Conservation (phyloP, 2,797 vertebrate genomes). For the Atherinosoma microstoma region DNA sequence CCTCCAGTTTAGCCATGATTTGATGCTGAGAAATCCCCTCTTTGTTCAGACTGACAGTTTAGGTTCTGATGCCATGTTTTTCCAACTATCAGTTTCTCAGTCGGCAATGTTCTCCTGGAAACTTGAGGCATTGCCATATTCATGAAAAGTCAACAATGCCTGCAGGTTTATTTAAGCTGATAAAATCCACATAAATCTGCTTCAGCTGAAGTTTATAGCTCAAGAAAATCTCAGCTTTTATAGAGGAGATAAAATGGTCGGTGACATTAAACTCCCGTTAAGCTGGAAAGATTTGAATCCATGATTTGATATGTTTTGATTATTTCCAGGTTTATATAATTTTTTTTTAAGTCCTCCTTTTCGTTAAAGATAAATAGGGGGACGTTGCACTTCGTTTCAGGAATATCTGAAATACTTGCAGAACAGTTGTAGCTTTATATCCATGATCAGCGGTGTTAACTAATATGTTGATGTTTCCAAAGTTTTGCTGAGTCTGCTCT, state of each 20-base stretch:
- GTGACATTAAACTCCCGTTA: background rate
- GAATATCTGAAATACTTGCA: background rate
- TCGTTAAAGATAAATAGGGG: too few species aligned
- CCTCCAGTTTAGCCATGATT: too few species aligned
- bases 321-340: background rate
- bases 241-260: background rate
- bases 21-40: too few species aligned
- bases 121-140: background rate
- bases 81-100: background rate
- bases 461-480: conserved; percentile 21
- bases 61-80: background rate
- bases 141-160: background rate
- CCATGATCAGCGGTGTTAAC: background rate
- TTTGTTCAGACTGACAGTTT: too few species aligned
- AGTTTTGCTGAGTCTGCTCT: conserved; percentile 34
- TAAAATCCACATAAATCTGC: too few species aligned
- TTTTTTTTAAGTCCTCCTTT: too few species aligned
- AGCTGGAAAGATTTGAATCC: background rate
- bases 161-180: background rate
- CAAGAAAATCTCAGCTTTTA: background rate
- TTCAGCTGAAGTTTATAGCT: too few species aligned
- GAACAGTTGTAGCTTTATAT: background rate
- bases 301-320: background rate
- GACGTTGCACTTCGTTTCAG: too few species aligned
- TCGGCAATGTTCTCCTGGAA: background rate